Percentiles rank a stretch among this genome's conserved stretches.
phyloP scores from a whole-genome alignment of 1,140 invertebrate genomes.

The Centruroides vittatus region DNA sequence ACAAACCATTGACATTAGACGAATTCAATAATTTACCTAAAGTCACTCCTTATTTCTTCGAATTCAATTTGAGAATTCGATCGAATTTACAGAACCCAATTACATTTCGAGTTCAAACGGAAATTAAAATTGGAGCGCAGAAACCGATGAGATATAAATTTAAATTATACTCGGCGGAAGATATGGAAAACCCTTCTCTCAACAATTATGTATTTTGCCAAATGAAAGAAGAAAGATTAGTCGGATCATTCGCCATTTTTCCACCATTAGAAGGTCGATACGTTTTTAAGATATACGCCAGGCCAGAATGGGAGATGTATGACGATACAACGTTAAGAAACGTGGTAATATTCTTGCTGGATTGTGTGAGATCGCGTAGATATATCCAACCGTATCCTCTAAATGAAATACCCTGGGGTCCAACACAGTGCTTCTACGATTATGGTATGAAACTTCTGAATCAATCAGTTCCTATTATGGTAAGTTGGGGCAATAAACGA shows the following conservation, averaged over 20 bases:
- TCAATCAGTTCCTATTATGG: slow-evolving; percentile 23
- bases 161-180: slow-evolving; percentile 22
- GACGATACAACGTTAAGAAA: slow-evolving; percentile 21
- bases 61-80: slow-evolving; percentile 22
- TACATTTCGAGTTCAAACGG: slow-evolving; percentile 20
- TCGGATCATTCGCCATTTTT: slow-evolving; percentile 24
- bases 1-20: slow-evolving; percentile 33
- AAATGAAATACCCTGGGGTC: slow-evolving; percentile 28
- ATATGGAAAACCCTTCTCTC: slow-evolving; percentile 23
- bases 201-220: slow-evolving; percentile 30
- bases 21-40: slow-evolving; percentile 36
- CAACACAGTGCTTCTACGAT: slow-evolving; percentile 25
- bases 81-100: slow-evolving; percentile 21
- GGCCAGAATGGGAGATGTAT: slow-evolving; percentile 23
- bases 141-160: slow-evolving; percentile 23
- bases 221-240: slow-evolving; percentile 24
- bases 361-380: slow-evolving; percentile 23
- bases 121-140: slow-evolving; percentile 20
- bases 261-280: slow-evolving; percentile 24
- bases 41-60: slow-evolving; percentile 28
- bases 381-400: slow-evolving; percentile 23
- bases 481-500: slow-evolving; percentile 25
- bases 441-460: slow-evolving; percentile 24
- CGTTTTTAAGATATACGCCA: slow-evolving; percentile 22
- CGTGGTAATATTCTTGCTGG: slow-evolving; percentile 24